A percentile compares a stretch with the other conserved stretches of the same genome.
Evolutionary conservation across 2,113 vertebrate genomes (phyloP).

Genomic region (Neolamprologus devosi): DNA sequence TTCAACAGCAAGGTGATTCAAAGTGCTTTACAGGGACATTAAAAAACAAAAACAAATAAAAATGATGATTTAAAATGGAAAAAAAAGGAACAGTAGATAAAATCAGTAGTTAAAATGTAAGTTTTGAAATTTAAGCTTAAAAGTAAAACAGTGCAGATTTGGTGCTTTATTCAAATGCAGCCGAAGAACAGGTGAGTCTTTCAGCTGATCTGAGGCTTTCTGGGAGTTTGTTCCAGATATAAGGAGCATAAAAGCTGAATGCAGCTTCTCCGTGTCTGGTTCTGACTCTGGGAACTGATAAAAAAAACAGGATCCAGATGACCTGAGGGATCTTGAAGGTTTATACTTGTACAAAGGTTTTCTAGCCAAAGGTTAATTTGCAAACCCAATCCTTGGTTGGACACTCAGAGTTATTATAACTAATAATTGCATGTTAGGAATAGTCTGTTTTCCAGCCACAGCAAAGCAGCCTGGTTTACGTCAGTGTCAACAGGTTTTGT

Average conservation of each 20-base stretch:
- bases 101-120: background rate
- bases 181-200: background rate
- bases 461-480: background rate
- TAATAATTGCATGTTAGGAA: background rate
- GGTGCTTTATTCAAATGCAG: background rate
- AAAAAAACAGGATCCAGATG: background rate
- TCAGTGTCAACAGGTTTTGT: background rate
- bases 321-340: background rate
- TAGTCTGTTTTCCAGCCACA: background rate
- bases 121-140: background rate
- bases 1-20: background rate
- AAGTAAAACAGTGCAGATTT: background rate
- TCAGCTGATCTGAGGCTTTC: background rate
- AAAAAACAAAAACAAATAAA: background rate
- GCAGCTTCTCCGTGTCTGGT: rapidly evolving
- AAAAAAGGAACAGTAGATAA: background rate
- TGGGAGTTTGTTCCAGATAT: background rate
- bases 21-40: background rate
- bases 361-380: background rate
- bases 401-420: background rate
- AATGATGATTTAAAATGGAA: background rate
- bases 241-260: background rate
- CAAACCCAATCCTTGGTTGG: background rate
- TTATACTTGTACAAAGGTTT: background rate
- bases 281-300: background rate